Evolutionary conservation across 2,888 invertebrate genomes (phyloP), one percentile per base, ranked within the genome.

Genomic region (Xylocampa areola): DNA sequence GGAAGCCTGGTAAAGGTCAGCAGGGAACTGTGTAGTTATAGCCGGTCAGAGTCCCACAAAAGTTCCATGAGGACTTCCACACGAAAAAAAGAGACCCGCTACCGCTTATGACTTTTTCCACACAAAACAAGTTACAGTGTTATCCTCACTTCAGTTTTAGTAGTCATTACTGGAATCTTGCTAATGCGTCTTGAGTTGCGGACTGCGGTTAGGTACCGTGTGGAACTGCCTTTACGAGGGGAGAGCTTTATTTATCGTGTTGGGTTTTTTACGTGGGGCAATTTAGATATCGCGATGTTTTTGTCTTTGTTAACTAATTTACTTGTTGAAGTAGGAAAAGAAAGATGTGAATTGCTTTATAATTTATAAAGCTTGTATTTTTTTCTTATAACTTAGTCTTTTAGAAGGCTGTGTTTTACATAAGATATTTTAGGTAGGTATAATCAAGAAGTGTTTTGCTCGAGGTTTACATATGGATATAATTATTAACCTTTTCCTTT

Each of bases 121-220:
- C n/a, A 53, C 73, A 75, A 62, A 83, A 76, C 80, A 80, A 84
- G 84, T 80, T 75, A 79, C 79, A 69, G 76, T 73, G 82, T 84
- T 87, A 88, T 88, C 88, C 87, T 87, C 80, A 84, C 88, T 87
- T 87, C 79, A 84, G 86, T 86, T 87, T 87, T 83, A 88, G 85
- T 86, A 86, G 86, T 87, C 85, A 81, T 88, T 89, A 89, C 80
- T 80, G 82, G 75, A 85, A 86, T 86, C 84, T 72, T 76, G 76
- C 86, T 89, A 89, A 90, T 87, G 88, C 79, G 72, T 80, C 80
- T 84, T 82, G 74, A 74, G 74, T 59, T 61, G 78, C 60, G 79
- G 77, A 72, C 58, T 61, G 78, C 60, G 79, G 77, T 70, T 60
- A 66, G 70, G 62, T 62, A 55, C 64, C 62, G 65, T 60, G 54